Evolutionary conservation across 2,113 vertebrate species (phyloP).

Genomic region (Haemorhous mexicanus): DNA sequence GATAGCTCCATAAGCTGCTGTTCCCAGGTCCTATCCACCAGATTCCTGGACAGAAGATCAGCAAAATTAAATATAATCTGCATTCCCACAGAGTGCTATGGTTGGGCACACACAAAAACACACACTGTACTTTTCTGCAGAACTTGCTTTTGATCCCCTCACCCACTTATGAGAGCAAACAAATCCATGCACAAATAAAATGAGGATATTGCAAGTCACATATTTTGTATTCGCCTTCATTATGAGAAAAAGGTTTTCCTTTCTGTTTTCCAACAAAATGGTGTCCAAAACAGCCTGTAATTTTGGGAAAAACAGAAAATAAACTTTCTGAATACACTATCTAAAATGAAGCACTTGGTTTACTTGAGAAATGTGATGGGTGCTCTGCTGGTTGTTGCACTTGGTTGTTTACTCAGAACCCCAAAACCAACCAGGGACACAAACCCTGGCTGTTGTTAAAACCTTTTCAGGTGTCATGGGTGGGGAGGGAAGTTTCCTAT

Average conservation of each 20-base stretch:
- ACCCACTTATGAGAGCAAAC: not conserved
- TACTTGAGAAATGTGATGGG: not conserved
- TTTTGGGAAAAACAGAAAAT: not conserved
- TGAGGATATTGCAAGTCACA: not conserved
- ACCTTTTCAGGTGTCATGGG: not conserved
- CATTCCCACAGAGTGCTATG: not conserved
- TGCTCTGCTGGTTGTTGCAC: not conserved
- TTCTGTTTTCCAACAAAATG: not conserved
- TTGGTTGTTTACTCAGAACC: not conserved
- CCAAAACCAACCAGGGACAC: not conserved
- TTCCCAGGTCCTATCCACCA: not conserved
- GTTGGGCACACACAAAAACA: not conserved
- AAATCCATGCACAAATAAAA: slow-evolving; percentile 5
- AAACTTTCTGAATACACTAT: not conserved
- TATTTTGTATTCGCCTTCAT: not conserved
- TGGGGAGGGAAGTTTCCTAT: not conserved
- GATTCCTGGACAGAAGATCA: not conserved
- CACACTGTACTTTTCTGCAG: not conserved
- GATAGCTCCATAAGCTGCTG: not conserved
- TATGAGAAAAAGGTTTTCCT: not conserved
- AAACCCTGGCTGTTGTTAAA: not conserved
- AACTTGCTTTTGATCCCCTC: not conserved
- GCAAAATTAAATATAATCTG: not conserved
- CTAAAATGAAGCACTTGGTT: not conserved
- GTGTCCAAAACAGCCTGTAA: not conserved